Conservation (phyloP, 2,888 invertebrate species). For the Orthosia incerta region DNA sequence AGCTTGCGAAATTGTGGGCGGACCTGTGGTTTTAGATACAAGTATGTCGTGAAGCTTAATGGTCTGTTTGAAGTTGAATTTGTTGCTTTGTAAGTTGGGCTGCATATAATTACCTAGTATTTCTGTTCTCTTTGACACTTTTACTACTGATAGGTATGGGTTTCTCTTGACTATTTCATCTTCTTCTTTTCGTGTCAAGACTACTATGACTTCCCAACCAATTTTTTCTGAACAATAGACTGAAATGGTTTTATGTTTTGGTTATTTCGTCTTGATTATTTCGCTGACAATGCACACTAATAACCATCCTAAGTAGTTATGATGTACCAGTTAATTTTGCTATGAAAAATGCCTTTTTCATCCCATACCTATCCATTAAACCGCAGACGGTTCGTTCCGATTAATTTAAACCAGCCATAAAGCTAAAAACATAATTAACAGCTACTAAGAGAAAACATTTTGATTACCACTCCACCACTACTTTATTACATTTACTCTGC, state of each 20-base stretch:
- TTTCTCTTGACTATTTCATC: background rate
- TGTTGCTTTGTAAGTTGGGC: background rate
- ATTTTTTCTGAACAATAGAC: too few relatives aligned
- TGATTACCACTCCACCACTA: constrained; percentile 51
- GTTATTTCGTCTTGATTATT: too few relatives aligned
- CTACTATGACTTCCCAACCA: too few relatives aligned
- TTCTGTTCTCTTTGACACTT: background rate
- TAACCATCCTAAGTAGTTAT: too few relatives aligned
- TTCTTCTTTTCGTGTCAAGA: too few relatives aligned
- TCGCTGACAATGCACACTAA: too few relatives aligned
- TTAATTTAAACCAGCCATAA: constrained; percentile 35
- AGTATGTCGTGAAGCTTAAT: constrained; percentile 14
- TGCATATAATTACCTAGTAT: background rate
- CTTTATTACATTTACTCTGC: constrained; percentile 53
- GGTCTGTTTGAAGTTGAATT: constrained; percentile 5
- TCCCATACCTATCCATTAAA: background rate
- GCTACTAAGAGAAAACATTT: constrained; percentile 53
- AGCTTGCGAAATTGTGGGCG: constrained; percentile 57
- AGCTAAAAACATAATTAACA: constrained; percentile 52
- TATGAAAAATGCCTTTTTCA: background rate
- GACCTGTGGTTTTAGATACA: constrained; percentile 38
- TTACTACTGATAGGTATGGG: background rate
- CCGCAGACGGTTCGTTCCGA: constrained; percentile 3
- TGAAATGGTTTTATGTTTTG: too few relatives aligned
- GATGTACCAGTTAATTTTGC: too few relatives aligned